Evolutionary conservation across 35 echinoderm and acorn worm species (phyloP), one percentile per base, ranked within the genome.

Genomic region (Eucidaris tribuloides): DNA sequence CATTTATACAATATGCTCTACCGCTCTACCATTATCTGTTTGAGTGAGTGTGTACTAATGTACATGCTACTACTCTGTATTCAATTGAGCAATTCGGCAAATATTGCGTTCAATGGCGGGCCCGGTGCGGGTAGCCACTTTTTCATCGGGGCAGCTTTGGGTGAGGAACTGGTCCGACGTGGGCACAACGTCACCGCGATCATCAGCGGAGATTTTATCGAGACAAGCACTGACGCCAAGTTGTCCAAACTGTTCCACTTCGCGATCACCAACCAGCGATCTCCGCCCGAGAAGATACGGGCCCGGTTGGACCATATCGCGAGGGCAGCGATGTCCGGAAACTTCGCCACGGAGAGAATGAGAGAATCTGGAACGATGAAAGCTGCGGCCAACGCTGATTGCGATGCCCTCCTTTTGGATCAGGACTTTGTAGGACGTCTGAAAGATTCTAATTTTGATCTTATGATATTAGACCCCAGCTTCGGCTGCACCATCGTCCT

Each of bases 91-190:
- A 33, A 64, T 19, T 64, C 61, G 4, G 61, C 61, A 32, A 64
- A 64, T 32, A 64, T 64, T 32, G 61, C 61, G 11, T 25, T 64
- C 28, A 32, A 64, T 19, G 61, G 61, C 4, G 71, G 71, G 19
- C 71, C 71, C 1, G 77, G 77, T 0, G 77, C 46, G 43, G 77
- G 77, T 49, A 79, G 77, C 37, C 77, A 79, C 28, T 79, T 54
- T 46, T 32, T 57, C 7, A n/a, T 57, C n/a, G 50, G 44, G 4
- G 50, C 45, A 11, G 42, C 77, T 29, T 25, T 79, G 2, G 77
- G 43, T 29, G 77, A 79, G 54, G 77, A 23, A 2, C 46, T 79
- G 7, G n/a, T 54, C 46, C 77, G 41, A 0, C 44, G 77, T 19
- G 77, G 77, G 31, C 77, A 79, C 77, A 79, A 79, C 45, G 77